Evolutionary conservation across 1,140 invertebrate species (phyloP).

Genomic region (Aleiodes sp.): DNA sequence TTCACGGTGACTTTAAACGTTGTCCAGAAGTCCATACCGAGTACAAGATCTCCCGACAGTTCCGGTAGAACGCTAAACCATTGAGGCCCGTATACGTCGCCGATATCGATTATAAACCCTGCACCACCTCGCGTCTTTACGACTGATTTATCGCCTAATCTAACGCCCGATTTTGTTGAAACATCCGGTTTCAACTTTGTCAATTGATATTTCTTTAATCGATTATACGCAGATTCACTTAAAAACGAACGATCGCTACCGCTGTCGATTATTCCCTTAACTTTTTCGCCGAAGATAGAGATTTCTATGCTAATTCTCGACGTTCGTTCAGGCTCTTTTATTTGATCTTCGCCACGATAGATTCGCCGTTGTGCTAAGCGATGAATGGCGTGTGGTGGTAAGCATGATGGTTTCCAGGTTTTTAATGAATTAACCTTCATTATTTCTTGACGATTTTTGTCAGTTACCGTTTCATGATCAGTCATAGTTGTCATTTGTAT

Average conservation of each 20-base stretch:
- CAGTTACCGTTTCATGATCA: too few relatives aligned
- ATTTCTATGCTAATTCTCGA: slow-evolving; percentile 8
- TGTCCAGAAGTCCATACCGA: slow-evolving; percentile 21
- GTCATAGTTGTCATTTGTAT: too few relatives aligned
- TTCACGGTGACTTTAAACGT: slow-evolving; percentile 13
- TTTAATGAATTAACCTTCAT: background rate
- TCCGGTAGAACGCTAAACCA: too few relatives aligned
- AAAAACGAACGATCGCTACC: slow-evolving; percentile 2
- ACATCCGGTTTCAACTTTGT: background rate
- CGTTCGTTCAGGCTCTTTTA: background rate
- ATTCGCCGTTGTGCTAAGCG: background rate
- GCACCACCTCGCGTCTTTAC: background rate
- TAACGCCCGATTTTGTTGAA: background rate
- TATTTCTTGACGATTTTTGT: too few relatives aligned
- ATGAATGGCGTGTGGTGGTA: background rate
- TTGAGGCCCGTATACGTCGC: too few relatives aligned
- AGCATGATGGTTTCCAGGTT: background rate
- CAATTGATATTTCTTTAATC: background rate
- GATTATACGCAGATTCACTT: background rate
- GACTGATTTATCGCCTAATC: background rate
- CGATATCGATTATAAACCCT: too few relatives aligned
- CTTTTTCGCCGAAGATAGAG: background rate
- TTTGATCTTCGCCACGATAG: background rate
- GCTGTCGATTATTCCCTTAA: slow-evolving; percentile 29
- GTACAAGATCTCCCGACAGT: background rate